Percentiles rank a stretch among this genome's conserved stretches.
phyloP scores from a whole-genome alignment of 2,888 invertebrate genomes.

The Petrophora chlorosata region DNA sequence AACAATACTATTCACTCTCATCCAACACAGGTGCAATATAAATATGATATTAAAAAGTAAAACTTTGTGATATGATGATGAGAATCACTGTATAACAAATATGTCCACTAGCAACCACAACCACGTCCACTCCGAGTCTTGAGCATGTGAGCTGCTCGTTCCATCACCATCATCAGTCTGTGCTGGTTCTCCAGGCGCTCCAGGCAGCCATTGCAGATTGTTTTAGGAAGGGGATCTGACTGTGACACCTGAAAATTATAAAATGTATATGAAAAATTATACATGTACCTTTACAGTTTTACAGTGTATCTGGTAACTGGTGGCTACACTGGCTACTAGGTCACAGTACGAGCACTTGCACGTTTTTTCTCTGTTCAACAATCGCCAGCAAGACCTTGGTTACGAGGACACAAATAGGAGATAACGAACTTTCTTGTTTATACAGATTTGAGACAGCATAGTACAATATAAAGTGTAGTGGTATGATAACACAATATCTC shows the following conservation, averaged over 20 bases:
- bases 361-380: neutral
- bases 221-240: constrained; percentile 88
- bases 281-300: no score
- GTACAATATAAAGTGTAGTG: neutral
- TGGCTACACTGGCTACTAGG: neutral
- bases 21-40: no score
- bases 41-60: no score
- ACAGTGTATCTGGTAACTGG: no score
- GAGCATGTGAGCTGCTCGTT: constrained; percentile 70
- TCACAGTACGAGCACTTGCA: neutral
- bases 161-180: constrained; percentile 73
- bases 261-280: no score
- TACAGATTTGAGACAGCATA: no score
- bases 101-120: constrained; percentile 24
- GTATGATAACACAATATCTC: constrained; percentile 40
- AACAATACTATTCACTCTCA: no score
- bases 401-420: constrained; percentile 6
- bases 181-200: constrained; percentile 84
- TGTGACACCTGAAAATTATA: constrained; percentile 78
- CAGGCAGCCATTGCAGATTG: constrained; percentile 85
- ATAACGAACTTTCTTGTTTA: no score
- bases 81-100: no score
- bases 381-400: constrained; percentile 8
- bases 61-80: no score
- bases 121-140: constrained; percentile 57